Conservation (phyloP, 2,113 vertebrate species). For the Fregetta grallaria region DNA sequence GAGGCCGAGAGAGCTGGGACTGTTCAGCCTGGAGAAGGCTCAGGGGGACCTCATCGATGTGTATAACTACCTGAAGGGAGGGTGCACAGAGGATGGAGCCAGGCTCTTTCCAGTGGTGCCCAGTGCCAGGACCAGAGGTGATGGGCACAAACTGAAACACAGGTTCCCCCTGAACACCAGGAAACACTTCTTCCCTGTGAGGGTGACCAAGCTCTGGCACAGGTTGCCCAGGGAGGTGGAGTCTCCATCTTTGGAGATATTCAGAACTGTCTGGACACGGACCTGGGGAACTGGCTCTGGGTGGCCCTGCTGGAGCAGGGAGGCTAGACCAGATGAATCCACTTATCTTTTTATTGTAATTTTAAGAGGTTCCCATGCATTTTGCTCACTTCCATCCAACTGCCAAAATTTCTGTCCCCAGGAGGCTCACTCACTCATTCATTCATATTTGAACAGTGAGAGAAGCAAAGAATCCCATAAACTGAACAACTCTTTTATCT, state of each 20-base stretch:
- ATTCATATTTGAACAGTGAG: not conserved
- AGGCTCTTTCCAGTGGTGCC: no score
- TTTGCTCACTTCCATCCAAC: not conserved
- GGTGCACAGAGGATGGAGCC: no score
- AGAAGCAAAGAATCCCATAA: not conserved
- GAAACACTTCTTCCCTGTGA: no score
- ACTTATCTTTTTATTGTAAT: not conserved
- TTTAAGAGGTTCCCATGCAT: not conserved
- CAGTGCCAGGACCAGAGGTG: no score
- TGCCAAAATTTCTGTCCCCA: not conserved
- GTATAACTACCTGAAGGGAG: not conserved
- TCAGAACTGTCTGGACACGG: rapidly evolving
- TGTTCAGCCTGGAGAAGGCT: not conserved
- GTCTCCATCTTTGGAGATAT: not conserved
- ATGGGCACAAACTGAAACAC: no score
- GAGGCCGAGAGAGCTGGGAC: not conserved
- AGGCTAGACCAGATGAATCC: no score
- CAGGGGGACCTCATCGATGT: not conserved
- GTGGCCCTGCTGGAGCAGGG: not conserved
- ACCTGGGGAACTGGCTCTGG: no score
- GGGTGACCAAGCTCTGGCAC: no score
- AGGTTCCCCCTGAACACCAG: no score
- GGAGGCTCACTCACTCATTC: no score
- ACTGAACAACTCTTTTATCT: not conserved
- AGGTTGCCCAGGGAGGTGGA: not conserved